phyloP scores from a whole-genome alignment of 2,888 invertebrate genomes.

The Noctuana brunneofusca region DNA sequence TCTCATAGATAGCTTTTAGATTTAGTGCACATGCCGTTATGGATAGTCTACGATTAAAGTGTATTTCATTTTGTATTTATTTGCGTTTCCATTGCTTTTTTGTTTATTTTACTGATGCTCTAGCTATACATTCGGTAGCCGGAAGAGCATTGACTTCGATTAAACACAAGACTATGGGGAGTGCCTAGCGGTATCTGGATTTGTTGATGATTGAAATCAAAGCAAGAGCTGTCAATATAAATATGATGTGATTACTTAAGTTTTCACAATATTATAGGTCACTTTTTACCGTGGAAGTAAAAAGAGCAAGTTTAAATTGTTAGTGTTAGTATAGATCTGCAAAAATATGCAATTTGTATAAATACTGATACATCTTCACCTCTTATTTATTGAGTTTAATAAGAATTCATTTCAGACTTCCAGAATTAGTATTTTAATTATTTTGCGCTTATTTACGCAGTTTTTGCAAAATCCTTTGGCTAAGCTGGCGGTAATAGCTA shows the following conservation, averaged over 20 bases:
- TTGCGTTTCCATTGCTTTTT: not conserved
- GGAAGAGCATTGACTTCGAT: not conserved
- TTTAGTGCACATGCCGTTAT: conserved; percentile 8
- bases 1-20: not conserved
- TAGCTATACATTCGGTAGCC: not conserved
- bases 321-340: too few relatives aligned
- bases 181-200: not conserved
- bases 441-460: not conserved
- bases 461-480: conserved; percentile 9
- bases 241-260: too few relatives aligned
- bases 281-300: too few relatives aligned
- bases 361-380: too few relatives aligned
- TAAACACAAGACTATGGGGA: too few relatives aligned
- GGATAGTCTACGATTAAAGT: not conserved
- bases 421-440: too few relatives aligned
- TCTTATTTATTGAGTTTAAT: too few relatives aligned
- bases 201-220: not conserved
- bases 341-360: too few relatives aligned
- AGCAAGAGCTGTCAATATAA: too few relatives aligned
- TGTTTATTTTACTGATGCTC: not conserved
- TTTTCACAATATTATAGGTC: too few relatives aligned
- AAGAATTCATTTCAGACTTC: too few relatives aligned
- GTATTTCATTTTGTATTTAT: not conserved
- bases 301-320: too few relatives aligned
- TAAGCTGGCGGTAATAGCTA: conserved; percentile 11